Base-by-base conservation (phyloP, 2,888 invertebrate species). In the Drosophila kokeensis region DNA sequence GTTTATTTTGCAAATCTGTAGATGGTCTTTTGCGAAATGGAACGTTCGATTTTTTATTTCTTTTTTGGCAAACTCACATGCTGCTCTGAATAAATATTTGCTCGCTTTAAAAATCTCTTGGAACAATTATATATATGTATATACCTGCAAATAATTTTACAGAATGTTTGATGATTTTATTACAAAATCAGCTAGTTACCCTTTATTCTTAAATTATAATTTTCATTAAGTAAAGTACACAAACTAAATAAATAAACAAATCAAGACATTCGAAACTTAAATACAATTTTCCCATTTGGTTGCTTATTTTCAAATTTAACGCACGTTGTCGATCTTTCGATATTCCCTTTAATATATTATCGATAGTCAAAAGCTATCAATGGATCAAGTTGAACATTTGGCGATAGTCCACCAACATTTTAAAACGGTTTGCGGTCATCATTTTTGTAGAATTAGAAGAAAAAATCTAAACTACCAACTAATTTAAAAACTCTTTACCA, bases 1-100 rank as follows among this genome's bases (percentile, higher is more conserved):
- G 69, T 77, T 83, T 83, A 74, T 74, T 71, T 81, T 81, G 81
- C 81, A 64, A 83, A 83, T 81, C 77, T 71, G 69, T 55, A 42
- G 32, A 38, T 64, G 50, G 49, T 53, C 40, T 30, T 66, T 61
- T 53, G 32, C n/a, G 58, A 40, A 54, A 52, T 55, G 57, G 36
- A 8, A 15, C 21, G 10, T 54, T 62, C 32, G 34, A 49, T 71
- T 71, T 30, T 32, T 49, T 52, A 7, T 13, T 32, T 57, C 10
- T 38, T 8, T 8, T 72, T 68, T 76, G 67, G 69, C 80, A 76
- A 38, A 27, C 42, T 54, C 55, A 57, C 66, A 42, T 4, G 7
- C n/a, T 69, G 65, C 29, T 21, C 54, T 67, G 66, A 55, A 76
- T 64, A 48, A 76, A 76, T 69, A 79, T 60, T 57, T 48, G 38